These are phyloP conservation scores for Leucopsar rothschildi DNA, from an alignment of 2,113 vertebrate genomes.

Conservation along the genomic window DNA sequence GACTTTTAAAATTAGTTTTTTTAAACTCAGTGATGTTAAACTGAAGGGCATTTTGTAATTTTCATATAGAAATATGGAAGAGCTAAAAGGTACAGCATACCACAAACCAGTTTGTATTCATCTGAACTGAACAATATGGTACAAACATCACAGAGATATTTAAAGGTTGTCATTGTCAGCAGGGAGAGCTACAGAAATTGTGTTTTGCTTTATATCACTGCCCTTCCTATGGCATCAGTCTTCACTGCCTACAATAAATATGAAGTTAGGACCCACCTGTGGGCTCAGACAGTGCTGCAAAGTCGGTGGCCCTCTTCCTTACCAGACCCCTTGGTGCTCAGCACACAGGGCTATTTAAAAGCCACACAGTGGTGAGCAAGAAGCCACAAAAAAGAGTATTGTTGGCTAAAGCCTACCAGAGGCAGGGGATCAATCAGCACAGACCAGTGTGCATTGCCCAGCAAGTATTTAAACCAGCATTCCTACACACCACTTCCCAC, in stretches of 20 bases:
- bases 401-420: not conserved
- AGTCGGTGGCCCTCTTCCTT: not conserved
- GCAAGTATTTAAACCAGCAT: not conserved
- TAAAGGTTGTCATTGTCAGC: not conserved
- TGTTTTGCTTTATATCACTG: not conserved
- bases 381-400: not conserved
- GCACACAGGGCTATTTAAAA: not conserved
- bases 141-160: not conserved
- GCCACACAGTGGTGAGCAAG: not conserved
- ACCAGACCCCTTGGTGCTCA: not conserved
- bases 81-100: not conserved
- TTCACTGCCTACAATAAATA: not conserved
- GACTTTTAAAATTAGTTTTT: slow-evolving; percentile 65
- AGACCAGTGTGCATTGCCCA: not conserved
- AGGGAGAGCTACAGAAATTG: not conserved
- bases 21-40: slow-evolving; percentile 40
- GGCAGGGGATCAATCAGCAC: not conserved
- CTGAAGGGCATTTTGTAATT: slow-evolving; percentile 37
- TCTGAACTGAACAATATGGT: not conserved
- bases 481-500: not conserved
- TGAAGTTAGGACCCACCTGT: not conserved
- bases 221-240: not conserved
- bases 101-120: not conserved
- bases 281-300: not conserved
- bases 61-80: not conserved